A percentile compares a stretch with the other conserved stretches of the same genome.
These are phyloP conservation scores for Cyprinodon tularosa DNA, from an alignment of 2,113 vertebrate genomes.

Conservation along the genomic window DNA sequence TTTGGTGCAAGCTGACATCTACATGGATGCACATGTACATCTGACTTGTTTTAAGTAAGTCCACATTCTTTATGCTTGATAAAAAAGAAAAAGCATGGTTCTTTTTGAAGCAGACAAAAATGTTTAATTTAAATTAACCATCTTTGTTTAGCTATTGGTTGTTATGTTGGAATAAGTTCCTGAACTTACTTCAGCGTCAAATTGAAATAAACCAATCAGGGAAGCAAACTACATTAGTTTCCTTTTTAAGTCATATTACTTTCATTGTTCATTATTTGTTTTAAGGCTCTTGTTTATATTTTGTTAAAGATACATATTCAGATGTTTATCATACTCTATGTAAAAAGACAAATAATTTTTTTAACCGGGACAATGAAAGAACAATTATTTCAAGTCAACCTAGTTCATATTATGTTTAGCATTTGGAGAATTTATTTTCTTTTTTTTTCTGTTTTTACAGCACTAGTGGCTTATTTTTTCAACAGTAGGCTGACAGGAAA, in stretches of 20 bases:
- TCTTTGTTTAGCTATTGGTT: constrained; percentile 47
- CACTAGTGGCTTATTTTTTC: too few species aligned
- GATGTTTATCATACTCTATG: too few species aligned
- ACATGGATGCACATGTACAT: constrained; percentile 2
- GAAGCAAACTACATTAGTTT: neutral
- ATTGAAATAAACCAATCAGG: constrained; percentile 47
- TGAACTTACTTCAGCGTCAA: constrained; percentile 53
- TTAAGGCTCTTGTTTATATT: too few species aligned
- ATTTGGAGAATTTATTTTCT: too few species aligned
- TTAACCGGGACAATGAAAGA: too few species aligned
- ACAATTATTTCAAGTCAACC: too few species aligned
- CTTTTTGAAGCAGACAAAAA: neutral
- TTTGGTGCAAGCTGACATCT: constrained; percentile 5
- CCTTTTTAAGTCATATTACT: neutral
- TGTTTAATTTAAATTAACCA: constrained; percentile 6
- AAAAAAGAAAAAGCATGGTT: constrained; percentile 47
- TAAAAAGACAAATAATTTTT: too few species aligned
- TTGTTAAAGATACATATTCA: too few species aligned
- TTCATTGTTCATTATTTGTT: too few species aligned
- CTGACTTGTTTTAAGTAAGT: constrained; percentile 23
- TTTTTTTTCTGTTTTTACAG: too few species aligned
- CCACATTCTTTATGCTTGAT: constrained; percentile 28
- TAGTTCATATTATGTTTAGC: too few species aligned
- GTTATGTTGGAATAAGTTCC: constrained; percentile 40
- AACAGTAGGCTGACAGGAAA: too few species aligned